These are phyloP conservation scores for Coluber constrictor DNA, from an alignment of 2,797 vertebrate genomes.

Conservation along the genomic window DNA sequence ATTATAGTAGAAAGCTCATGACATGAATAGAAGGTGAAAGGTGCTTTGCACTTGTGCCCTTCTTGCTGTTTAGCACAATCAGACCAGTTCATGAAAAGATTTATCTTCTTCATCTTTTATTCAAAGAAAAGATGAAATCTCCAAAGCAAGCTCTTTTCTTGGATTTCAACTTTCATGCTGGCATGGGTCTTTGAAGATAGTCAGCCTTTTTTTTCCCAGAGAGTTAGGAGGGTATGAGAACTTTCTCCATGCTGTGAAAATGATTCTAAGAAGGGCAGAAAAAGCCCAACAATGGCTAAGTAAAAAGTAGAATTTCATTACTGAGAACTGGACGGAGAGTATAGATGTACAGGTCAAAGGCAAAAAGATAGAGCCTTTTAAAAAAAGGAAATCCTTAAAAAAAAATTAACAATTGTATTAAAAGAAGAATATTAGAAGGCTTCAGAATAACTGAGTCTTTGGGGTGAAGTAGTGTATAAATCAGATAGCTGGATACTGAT, in stretches of 20 bases:
- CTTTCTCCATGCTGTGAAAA: constrained; percentile 53
- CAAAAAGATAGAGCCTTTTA: background rate
- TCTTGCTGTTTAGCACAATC: constrained; percentile 55
- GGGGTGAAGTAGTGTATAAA: background rate
- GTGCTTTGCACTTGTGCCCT: constrained; percentile 33
- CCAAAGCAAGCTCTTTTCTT: constrained; percentile 47
- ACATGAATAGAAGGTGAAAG: constrained; percentile 40
- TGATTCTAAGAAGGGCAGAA: constrained; percentile 37
- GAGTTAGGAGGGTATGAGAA: constrained; percentile 58
- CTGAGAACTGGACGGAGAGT: constrained; percentile 14
- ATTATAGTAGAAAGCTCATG: constrained; percentile 34
- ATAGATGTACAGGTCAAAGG: constrained; percentile 10
- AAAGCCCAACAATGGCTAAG: constrained; percentile 48
- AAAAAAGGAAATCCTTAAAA: background rate
- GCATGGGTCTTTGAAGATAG: constrained; percentile 61
- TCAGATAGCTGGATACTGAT: background rate
- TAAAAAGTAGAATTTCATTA: constrained; percentile 36
- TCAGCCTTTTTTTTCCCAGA: constrained; percentile 48
- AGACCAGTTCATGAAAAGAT: constrained; percentile 56
- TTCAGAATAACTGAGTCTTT: background rate
- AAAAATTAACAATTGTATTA: constrained; percentile 37
- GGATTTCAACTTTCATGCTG: constrained; percentile 54
- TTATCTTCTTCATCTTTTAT: constrained; percentile 53
- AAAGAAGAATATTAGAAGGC: constrained; percentile 11
- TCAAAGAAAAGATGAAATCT: constrained; percentile 59